phyloP scores from a whole-genome alignment of 2,113 vertebrate species.

The Motacilla alba region DNA sequence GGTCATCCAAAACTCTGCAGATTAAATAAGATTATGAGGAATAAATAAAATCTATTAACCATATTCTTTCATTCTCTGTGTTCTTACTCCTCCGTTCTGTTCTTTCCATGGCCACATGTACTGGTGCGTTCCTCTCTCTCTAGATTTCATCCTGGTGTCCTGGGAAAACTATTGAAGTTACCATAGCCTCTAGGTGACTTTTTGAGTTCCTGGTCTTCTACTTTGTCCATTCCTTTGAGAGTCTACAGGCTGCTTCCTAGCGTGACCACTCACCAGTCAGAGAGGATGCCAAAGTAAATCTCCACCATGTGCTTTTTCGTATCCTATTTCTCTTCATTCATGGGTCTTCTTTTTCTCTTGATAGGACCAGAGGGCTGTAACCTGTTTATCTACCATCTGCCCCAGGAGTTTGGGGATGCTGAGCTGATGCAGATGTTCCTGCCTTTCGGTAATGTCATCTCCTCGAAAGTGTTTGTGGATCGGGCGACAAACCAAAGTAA shows the following conservation, averaged over 20 bases:
- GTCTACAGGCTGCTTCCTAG: neutral
- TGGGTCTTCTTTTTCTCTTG: constrained; percentile 50
- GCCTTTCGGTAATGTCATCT: constrained; percentile 99
- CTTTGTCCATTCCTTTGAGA: neutral
- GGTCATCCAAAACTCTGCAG: neutral
- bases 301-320: neutral
- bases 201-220: neutral
- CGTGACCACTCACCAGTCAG: neutral
- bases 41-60: neutral
- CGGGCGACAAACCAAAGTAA: constrained; percentile 99
- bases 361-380: constrained; percentile 99
- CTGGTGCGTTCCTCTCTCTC: neutral
- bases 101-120: neutral
- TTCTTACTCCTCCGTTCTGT: neutral
- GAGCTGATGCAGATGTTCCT: constrained; percentile 99
- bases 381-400: constrained; percentile 99
- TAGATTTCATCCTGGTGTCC: neutral
- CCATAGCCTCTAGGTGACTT: neutral
- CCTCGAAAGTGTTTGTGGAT: constrained; percentile 99
- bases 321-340: constrained; percentile 2
- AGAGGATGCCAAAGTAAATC: neutral
- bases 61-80: neutral
- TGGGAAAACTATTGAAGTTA: neutral
- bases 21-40: neutral
- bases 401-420: constrained; percentile 99